Conservation (phyloP, 2,113 vertebrate genomes). For the Xenus cinereus region DNA sequence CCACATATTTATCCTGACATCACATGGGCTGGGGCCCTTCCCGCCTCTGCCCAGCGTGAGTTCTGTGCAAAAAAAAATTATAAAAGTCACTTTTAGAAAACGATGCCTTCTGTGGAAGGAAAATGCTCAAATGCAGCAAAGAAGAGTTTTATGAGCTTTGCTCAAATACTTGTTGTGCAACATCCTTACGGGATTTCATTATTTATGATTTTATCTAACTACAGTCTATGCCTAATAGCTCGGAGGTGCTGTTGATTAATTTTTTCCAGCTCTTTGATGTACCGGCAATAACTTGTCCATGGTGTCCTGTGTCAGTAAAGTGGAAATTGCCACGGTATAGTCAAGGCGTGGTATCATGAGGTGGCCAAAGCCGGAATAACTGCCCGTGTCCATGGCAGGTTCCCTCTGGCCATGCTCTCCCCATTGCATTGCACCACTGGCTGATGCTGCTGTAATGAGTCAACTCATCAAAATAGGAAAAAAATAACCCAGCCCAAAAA, state of each 20-base stretch:
- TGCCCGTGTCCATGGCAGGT: not conserved
- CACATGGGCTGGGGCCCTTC: conserved; percentile 60
- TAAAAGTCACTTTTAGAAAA: not conserved
- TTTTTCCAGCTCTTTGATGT: conserved; percentile 63
- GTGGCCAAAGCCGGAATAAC: not conserved
- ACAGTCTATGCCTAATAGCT: conserved; percentile 60
- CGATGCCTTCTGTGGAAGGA: not conserved
- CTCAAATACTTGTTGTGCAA: conserved; percentile 55
- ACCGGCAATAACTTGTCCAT: conserved; percentile 49
- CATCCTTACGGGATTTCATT: conserved; percentile 43
- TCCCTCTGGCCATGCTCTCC: rapidly evolving
- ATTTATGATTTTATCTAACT: conserved; percentile 69
- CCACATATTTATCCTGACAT: conserved; percentile 59
- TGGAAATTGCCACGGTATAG: not conserved
- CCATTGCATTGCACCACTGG: not conserved
- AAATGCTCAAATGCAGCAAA: not conserved
- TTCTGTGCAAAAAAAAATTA: not conserved
- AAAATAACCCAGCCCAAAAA: not conserved
- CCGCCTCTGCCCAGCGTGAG: conserved; percentile 47
- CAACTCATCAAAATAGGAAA: not conserved
- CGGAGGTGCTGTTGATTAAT: conserved; percentile 55
- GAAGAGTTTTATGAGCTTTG: conserved; percentile 36
- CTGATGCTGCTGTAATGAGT: not conserved
- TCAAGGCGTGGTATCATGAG: not conserved
- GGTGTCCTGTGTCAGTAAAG: conserved; percentile 28